phyloP scores from a whole-genome alignment of 2,797 vertebrate genomes.

The Sebastes umbrosus region DNA sequence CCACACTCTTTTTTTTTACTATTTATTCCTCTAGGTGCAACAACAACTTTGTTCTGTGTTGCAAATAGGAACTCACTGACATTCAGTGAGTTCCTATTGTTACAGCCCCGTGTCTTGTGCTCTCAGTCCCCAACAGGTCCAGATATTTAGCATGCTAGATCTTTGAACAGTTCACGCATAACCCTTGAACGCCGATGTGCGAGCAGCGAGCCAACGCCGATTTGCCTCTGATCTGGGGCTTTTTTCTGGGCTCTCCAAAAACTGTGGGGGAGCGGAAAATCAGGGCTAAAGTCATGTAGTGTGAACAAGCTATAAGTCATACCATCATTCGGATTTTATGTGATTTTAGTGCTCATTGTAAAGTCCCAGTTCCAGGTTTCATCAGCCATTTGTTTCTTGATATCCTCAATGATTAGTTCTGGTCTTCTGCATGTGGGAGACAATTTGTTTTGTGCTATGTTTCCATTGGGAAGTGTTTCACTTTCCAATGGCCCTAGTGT shows the following conservation, averaged over 20 bases:
- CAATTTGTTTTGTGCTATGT: conserved; percentile 8
- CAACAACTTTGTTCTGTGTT: too few relatives aligned
- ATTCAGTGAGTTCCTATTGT: not conserved
- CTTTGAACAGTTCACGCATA: too few relatives aligned
- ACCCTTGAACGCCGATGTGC: too few relatives aligned
- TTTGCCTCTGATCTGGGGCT: too few relatives aligned
- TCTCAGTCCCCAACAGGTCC: too few relatives aligned
- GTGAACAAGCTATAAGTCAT: not conserved
- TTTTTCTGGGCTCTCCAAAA: too few relatives aligned
- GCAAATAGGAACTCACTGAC: too few relatives aligned
- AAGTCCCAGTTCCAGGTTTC: not conserved
- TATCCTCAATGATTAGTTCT: conserved; percentile 1
- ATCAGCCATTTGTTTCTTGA: conserved; percentile 3
- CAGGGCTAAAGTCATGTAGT: too few relatives aligned
- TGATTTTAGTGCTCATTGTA: not conserved
- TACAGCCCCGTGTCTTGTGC: not conserved
- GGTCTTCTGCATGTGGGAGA: not conserved
- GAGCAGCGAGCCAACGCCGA: too few relatives aligned
- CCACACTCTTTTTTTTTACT: not conserved
- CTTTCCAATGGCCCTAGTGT: not conserved
- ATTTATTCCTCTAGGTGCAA: not conserved
- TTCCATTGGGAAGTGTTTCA: conserved; percentile 8
- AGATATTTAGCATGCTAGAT: too few relatives aligned
- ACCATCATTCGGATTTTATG: not conserved
- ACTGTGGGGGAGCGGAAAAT: too few relatives aligned